Evolutionary conservation across 2,797 vertebrate species (phyloP).

Genomic region (Darevskia mixta): DNA sequence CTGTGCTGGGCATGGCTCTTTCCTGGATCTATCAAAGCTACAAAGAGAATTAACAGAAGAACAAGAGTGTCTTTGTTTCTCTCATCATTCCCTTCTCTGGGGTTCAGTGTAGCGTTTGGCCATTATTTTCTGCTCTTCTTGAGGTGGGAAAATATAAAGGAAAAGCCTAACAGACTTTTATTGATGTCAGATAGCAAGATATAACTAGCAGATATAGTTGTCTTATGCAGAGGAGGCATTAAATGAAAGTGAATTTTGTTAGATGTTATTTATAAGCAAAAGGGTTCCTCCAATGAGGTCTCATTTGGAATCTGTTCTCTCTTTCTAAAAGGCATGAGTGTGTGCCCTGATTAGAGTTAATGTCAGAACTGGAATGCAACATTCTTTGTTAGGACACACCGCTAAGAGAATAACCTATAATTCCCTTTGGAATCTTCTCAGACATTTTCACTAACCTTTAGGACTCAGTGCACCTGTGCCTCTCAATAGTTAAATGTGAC

Average conservation of each 20-base stretch:
- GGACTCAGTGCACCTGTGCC: neutral
- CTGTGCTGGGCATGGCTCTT: neutral
- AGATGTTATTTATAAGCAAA: neutral
- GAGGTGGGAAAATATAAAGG: constrained; percentile 17
- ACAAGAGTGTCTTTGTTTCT: neutral
- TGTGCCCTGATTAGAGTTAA: neutral
- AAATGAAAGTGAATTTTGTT: neutral
- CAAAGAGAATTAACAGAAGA: constrained; percentile 32
- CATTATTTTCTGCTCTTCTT: constrained; percentile 37
- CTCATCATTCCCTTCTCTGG: constrained; percentile 1
- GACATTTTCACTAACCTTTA: neutral
- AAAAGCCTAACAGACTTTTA: constrained; percentile 45
- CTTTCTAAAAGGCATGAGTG: neutral
- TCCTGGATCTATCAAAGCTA: neutral
- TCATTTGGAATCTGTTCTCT: neutral
- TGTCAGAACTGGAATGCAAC: neutral
- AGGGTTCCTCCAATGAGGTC: neutral
- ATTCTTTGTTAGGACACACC: neutral
- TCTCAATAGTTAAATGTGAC: neutral
- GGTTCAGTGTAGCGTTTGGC: constrained; percentile 25
- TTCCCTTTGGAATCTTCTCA: neutral
- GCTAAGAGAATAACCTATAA: neutral
- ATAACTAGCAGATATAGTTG: neutral
- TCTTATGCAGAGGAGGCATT: constrained; percentile 2
- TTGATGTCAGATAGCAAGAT: neutral